Evolutionary conservation across 2,113 vertebrate species (phyloP), one percentile per base, ranked within the genome.

Genomic region (Conger conger): DNA sequence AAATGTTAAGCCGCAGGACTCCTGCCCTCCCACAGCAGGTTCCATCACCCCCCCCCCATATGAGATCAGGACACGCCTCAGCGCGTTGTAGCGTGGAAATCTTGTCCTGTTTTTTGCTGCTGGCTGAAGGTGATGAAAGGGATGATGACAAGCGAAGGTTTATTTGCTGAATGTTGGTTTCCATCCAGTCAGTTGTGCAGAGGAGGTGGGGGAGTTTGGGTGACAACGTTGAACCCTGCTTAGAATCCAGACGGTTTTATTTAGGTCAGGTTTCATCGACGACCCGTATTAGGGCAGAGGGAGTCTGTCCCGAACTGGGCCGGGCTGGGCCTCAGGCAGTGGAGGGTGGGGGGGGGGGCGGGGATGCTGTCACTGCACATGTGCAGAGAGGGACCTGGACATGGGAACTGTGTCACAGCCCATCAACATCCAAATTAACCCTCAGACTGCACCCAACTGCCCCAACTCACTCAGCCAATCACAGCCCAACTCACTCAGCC

Each of bases 211-310:
- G 78, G 88, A 86, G 84, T 91, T 87, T 87, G 68, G 80, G 37
- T 89, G 87, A 77, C 60, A 88, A 87, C 87, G 86, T 83, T 84
- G 87, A 82, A 85, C 89, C 88, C 83, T 89, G 88, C 87, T 87
- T 84, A 88, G 86, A 86, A 87, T 92, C 91, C 90, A 93, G 91
- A 93, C 92, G 85, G 84, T 76, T 81, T 92, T 93, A n/a, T 93
- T 85, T 94, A 83, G 92, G 93, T 93, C 93, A 93, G 85, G 50
- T 85, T 90, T 90, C 91, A 91, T 92, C 92, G 91, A 92, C 86
- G 88, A 90, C 89, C 89, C 89, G 84, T 87, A 87, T 89, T 92
- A 88, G 91, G 91, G 89, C 84, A 89, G 36, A 87, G 87, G 83
- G 87, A 73, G 76, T 2, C 35, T 57, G 77, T 63, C 76, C 77